Conservation (phyloP, 2,113 vertebrate species). For the Catharus fuscescens region DNA sequence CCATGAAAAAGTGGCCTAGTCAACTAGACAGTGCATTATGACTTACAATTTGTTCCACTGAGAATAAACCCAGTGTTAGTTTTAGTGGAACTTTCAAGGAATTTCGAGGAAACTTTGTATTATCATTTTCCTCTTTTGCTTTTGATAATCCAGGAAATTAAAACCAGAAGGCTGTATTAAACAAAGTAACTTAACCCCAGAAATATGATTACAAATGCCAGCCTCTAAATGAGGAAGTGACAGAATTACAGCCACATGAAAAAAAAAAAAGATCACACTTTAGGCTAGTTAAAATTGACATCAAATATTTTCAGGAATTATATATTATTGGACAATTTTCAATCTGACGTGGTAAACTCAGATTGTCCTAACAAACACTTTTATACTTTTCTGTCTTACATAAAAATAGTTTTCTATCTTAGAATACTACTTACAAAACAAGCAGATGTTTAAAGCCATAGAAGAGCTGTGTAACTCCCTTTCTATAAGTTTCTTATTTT, state of each 20-base stretch:
- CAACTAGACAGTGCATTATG: not conserved
- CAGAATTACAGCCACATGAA: not conserved
- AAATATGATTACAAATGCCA: not conserved
- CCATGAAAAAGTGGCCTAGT: not conserved
- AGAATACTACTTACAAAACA: not conserved
- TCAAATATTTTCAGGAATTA: not conserved
- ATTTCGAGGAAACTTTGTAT: not conserved
- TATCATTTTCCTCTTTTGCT: not conserved
- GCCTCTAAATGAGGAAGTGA: not conserved
- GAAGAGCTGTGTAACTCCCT: not conserved
- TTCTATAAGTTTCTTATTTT: not conserved
- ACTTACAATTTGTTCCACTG: not conserved
- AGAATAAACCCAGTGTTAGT: not conserved
- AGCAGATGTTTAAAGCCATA: not conserved
- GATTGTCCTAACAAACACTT: not conserved
- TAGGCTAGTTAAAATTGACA: not conserved
- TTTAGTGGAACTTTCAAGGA: not conserved
- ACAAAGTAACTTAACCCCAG: fast-evolving
- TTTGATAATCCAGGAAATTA: not conserved
- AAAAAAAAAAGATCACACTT: not conserved
- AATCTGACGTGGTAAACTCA: not conserved
- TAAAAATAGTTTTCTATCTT: not conserved
- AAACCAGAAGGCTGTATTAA: not conserved
- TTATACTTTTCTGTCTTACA: not conserved
- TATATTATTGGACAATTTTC: not conserved